Evolutionary conservation across 2,888 invertebrate species (phyloP).

Genomic region (Ichneumoninae sp.): DNA sequence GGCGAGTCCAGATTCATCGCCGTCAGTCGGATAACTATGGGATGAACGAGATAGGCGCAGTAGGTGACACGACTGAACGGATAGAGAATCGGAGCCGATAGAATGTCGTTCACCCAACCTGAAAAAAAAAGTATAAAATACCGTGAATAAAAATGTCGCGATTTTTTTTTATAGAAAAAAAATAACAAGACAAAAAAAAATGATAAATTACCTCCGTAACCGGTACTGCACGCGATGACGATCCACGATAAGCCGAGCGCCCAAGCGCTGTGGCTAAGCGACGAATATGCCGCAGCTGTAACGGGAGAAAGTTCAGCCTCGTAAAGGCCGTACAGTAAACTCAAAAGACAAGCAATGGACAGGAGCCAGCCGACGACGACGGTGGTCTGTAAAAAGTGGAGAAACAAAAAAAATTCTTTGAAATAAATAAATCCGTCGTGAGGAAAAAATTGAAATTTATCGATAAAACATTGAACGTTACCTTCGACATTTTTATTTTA

Average conservation of each 20-base stretch:
- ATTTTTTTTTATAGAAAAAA: neutral
- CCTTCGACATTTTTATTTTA: conserved; percentile 90
- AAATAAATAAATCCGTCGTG: neutral
- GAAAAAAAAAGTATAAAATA: conserved; percentile 69
- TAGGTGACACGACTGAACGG: conserved; percentile 95
- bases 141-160: neutral
- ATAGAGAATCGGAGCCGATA: conserved; percentile 91
- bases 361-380: conserved; percentile 90
- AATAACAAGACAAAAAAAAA: neutral
- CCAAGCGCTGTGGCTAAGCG: conserved; percentile 94
- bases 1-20: conserved; percentile 94
- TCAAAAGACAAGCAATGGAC: conserved; percentile 88
- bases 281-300: conserved; percentile 91
- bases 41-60: conserved; percentile 94
- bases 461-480: conserved; percentile 76
- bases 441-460: neutral
- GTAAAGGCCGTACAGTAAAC: conserved; percentile 92
- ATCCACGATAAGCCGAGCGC: conserved; percentile 93
- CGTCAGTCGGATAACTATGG: conserved; percentile 91
- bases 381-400: conserved; percentile 85
- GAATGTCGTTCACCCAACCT: conserved; percentile 88
- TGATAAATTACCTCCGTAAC: conserved; percentile 88
- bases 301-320: conserved; percentile 88
- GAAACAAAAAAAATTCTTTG: conserved; percentile 13
- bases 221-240: conserved; percentile 93